Percentiles rank a stretch among this genome's conserved stretches.
Conservation (phyloP, 2,113 vertebrate species). For the Parus major region DNA sequence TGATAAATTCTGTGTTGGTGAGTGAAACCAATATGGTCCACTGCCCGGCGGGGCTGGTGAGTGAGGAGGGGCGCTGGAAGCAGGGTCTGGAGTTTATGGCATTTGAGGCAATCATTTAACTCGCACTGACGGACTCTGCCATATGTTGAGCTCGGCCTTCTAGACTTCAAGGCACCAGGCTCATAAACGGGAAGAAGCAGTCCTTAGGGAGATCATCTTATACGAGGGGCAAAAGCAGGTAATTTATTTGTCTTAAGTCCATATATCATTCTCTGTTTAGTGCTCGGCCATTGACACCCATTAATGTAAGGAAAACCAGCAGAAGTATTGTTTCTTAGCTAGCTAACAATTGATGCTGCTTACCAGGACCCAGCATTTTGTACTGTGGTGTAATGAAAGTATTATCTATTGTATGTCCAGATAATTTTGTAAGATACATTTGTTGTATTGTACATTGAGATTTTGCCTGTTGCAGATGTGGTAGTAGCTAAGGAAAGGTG, state of each 20-base stretch:
- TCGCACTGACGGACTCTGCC: neutral
- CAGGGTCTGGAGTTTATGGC: neutral
- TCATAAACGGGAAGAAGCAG: neutral
- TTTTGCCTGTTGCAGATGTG: neutral
- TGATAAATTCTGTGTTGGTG: neutral
- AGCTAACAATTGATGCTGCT: neutral
- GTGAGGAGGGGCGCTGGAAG: neutral
- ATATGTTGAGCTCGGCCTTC: conserved; percentile 30
- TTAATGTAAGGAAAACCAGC: neutral
- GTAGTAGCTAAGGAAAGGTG: neutral
- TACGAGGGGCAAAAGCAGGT: neutral
- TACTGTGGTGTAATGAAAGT: neutral
- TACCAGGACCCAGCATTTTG: neutral
- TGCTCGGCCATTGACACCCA: neutral
- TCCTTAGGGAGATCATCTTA: conserved; percentile 13
- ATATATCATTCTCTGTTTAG: neutral
- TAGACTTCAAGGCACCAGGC: conserved; percentile 37
- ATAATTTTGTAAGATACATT: neutral
- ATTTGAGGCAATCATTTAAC: neutral
- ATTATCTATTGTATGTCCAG: neutral
- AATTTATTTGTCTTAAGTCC: neutral
- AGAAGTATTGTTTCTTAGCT: neutral
- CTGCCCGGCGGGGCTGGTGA: neutral
- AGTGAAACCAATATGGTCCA: neutral
- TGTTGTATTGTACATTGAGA: neutral